Evolutionary conservation across 2,797 vertebrate genomes (phyloP).

Genomic region (Bucorvus abyssinicus): DNA sequence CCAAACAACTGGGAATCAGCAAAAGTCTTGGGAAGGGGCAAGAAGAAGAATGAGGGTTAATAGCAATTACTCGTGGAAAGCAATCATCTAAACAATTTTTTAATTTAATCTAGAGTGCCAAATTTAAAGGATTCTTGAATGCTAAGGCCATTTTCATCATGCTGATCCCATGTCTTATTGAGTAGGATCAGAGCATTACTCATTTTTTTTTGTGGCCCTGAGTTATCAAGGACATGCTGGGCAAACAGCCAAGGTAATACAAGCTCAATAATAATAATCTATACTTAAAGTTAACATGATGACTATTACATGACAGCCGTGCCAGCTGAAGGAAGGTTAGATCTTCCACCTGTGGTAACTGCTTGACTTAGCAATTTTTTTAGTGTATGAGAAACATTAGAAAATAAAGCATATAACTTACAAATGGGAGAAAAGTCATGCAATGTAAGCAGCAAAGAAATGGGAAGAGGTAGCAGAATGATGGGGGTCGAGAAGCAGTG

Average conservation of each 20-base stretch:
- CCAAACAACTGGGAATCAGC: slow-evolving; percentile 48
- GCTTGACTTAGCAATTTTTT: slow-evolving; percentile 66
- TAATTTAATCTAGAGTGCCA: slow-evolving; percentile 60
- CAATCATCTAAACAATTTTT: slow-evolving; percentile 55
- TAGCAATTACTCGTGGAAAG: slow-evolving; percentile 49
- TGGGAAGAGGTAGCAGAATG: slow-evolving; percentile 8
- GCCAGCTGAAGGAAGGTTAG: slow-evolving; percentile 34
- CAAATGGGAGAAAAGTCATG: background rate
- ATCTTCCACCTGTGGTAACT: slow-evolving; percentile 12
- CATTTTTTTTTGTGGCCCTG: slow-evolving; percentile 67
- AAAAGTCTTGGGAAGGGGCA: slow-evolving; percentile 13
- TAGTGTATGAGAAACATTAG: slow-evolving; percentile 51
- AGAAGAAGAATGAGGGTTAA: slow-evolving; percentile 42
- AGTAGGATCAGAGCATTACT: slow-evolving; percentile 65
- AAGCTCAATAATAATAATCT: slow-evolving; percentile 70
- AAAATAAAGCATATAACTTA: slow-evolving; percentile 52
- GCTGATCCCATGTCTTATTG: slow-evolving; percentile 58
- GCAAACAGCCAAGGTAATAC: slow-evolving; percentile 74
- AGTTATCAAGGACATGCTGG: slow-evolving; percentile 72
- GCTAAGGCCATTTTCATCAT: slow-evolving; percentile 62
- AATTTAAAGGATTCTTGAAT: slow-evolving; percentile 63
- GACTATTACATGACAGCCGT: slow-evolving; percentile 45
- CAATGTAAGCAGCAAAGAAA: slow-evolving; percentile 37
- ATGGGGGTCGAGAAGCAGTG: background rate
- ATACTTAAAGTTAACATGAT: slow-evolving; percentile 65